Percentiles rank a stretch among this genome's conserved stretches.
phyloP scores from a whole-genome alignment of 2,113 vertebrate species.

The Myiozetetes cayanensis region DNA sequence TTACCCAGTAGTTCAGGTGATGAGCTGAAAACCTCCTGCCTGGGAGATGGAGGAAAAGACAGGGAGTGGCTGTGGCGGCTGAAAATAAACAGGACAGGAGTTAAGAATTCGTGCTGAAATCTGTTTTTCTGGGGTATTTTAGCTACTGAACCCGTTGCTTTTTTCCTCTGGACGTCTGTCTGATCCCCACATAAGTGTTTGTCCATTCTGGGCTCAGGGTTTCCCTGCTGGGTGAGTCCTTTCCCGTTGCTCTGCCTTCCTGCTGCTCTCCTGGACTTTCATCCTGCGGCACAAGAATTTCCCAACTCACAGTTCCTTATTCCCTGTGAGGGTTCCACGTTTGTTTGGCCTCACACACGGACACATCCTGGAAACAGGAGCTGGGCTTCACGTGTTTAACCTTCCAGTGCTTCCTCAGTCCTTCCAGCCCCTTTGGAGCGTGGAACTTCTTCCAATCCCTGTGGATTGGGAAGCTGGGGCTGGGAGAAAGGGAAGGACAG shows the following conservation, averaged over 20 bases:
- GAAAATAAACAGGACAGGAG: neutral
- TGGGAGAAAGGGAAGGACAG: neutral
- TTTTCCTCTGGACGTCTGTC: neutral
- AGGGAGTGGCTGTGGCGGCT: neutral
- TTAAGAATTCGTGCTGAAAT: neutral
- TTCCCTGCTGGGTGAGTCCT: neutral
- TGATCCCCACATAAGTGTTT: neutral
- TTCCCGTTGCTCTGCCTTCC: neutral
- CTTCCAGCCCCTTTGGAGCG: neutral
- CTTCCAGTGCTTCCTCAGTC: neutral
- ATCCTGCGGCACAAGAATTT: neutral
- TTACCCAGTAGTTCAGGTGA: neutral
- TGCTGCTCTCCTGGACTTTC: neutral
- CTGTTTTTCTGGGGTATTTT: neutral
- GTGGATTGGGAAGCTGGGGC: neutral
- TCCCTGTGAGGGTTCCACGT: rapidly evolving
- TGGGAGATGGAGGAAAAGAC: neutral
- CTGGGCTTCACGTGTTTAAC: rapidly evolving
- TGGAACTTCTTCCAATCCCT: neutral
- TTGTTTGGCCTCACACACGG: neutral
- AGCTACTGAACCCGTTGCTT: neutral
- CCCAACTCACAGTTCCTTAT: neutral
- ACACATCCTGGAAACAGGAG: rapidly evolving
- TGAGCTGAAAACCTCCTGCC: neutral
- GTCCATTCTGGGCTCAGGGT: neutral